phyloP scores from a whole-genome alignment of 2,888 invertebrate genomes.

The Osmoderma eremita region DNA sequence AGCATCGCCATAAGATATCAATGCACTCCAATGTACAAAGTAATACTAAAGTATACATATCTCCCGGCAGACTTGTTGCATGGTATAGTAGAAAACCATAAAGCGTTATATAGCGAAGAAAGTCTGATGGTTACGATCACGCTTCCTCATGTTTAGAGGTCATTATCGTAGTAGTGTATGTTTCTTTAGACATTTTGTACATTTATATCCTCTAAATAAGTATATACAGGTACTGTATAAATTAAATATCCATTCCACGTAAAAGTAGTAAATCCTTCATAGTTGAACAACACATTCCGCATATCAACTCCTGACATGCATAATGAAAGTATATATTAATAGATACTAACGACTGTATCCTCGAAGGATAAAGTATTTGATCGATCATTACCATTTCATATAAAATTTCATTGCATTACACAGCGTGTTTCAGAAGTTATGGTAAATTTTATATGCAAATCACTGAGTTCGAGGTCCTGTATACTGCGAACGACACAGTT shows the following conservation, averaged over 20 bases:
- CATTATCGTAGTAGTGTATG: conserved; percentile 14
- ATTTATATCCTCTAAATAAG: not conserved
- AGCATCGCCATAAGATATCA: not conserved
- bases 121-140: conserved; percentile 13
- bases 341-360: too few species aligned
- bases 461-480: too few species aligned
- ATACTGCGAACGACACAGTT: too few species aligned
- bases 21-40: not conserved
- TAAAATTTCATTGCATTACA: too few species aligned
- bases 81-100: not conserved
- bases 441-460: too few species aligned
- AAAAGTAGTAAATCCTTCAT: conserved; percentile 1
- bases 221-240: not conserved
- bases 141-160: conserved; percentile 31
- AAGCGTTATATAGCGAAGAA: conserved; percentile 24
- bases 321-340: too few species aligned
- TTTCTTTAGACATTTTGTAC: not conserved
- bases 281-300: not conserved
- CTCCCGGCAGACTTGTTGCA: not conserved
- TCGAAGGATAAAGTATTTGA: too few species aligned
- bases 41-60: not conserved
- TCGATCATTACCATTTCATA: too few species aligned
- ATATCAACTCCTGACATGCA: too few species aligned
- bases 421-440: too few species aligned
- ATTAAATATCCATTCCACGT: conserved; percentile 3